A percentile compares a stretch with the other conserved stretches of the same genome.
These are phyloP conservation scores for Mastomys natalensis DNA, from an alignment of 2,113 vertebrate genomes.

Conservation along the genomic window DNA sequence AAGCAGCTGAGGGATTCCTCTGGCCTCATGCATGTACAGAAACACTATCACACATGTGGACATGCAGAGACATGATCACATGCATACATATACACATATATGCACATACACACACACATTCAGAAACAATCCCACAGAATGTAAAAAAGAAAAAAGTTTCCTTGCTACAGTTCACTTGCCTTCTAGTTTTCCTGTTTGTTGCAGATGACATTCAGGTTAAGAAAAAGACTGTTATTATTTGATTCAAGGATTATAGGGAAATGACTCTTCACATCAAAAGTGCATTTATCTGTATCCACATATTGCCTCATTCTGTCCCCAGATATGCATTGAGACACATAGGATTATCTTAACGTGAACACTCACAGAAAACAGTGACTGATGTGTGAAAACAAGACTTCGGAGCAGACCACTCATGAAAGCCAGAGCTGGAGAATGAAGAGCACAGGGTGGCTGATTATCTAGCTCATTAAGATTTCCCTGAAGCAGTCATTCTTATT, in stretches of 20 bases:
- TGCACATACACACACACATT: no score
- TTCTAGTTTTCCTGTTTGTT: neutral
- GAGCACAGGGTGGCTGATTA: neutral
- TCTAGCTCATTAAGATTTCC: neutral
- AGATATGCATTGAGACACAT: neutral
- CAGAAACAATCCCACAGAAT: neutral
- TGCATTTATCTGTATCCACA: neutral
- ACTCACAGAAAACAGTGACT: neutral
- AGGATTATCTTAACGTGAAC: neutral
- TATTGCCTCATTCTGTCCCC: neutral
- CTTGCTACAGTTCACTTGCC: neutral
- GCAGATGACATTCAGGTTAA: neutral
- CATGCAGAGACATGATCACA: neutral
- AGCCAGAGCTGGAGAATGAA: neutral
- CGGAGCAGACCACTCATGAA: neutral
- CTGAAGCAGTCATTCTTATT: no score
- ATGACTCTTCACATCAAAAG: neutral
- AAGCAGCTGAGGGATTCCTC: neutral
- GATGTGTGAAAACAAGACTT: neutral
- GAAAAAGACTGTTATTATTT: neutral
- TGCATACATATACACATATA: neutral
- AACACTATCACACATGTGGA: neutral
- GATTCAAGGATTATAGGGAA: neutral
- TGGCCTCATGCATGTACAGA: neutral
- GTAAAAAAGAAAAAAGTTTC: neutral